A percentile compares a stretch with the other conserved stretches of the same genome.
Evolutionary conservation across 2,797 vertebrate species (phyloP).

Genomic region (Gorsachius magnificus): DNA sequence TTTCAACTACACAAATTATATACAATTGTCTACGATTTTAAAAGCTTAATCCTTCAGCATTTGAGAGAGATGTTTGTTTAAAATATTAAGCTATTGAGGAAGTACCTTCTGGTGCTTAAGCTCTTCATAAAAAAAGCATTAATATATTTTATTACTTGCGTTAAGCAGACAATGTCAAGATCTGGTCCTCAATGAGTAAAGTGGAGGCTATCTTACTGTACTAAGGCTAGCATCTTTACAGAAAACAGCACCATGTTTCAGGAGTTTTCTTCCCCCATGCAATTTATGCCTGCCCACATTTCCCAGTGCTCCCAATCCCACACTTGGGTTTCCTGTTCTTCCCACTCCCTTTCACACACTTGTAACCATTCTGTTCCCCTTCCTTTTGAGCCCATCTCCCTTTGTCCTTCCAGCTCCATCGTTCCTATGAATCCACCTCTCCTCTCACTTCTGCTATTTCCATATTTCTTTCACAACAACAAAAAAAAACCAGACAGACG

Average conservation of each 20-base stretch:
- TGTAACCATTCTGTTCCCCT: background rate
- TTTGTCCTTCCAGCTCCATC: constrained; percentile 2
- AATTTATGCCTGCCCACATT: background rate
- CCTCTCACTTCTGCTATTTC: constrained; percentile 14
- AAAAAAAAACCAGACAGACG: background rate
- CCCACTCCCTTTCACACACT: constrained; percentile 14
- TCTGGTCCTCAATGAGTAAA: background rate
- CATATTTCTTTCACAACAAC: background rate
- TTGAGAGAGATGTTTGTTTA: background rate
- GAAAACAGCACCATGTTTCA: background rate
- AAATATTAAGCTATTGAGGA: background rate
- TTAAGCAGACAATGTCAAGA: background rate
- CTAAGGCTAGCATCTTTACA: background rate
- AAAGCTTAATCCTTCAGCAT: background rate
- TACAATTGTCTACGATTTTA: background rate
- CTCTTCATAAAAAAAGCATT: background rate
- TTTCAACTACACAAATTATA: background rate
- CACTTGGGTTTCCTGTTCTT: background rate
- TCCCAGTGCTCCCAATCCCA: background rate
- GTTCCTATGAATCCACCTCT: background rate
- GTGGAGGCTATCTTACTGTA: background rate
- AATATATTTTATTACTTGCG: background rate
- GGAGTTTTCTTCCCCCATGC: background rate
- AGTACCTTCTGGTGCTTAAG: background rate
- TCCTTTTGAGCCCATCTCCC: constrained; percentile 15